Base-by-base conservation (phyloP, 2,888 invertebrate genomes). In the Yponomeuta evonymella region DNA sequence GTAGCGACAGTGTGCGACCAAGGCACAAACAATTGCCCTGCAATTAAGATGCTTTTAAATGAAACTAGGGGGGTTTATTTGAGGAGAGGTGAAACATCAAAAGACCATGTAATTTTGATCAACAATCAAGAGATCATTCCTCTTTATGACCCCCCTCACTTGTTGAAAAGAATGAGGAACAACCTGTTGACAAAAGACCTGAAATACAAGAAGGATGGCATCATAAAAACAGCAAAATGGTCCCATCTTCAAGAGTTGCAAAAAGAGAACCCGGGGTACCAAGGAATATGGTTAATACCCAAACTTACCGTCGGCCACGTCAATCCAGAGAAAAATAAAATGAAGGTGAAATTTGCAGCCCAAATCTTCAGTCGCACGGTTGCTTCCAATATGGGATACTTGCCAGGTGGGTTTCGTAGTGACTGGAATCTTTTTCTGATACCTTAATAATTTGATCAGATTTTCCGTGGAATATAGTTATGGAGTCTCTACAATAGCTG, bases 1-100 rank as follows among this genome's bases (percentile, higher is more conserved):
- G 73, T 78, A 8, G 77, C 75, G 23, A 75, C 76, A 9, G 73
- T 78, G 1, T 78, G 77, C 71, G 75, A 78, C 64, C 77, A 80
- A 71, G 77, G 77, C n/a, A 71, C 78, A 10, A 75, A 75, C 48
- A 79, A 78, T 70, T 48, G 70, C 0, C 65, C 74, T 5, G 73
- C 74, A 10, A 70, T 77, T 1, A 78, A 77, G 71, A 66, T 71
- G 15, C 48, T 79, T 15, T 68, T 77, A 0, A 29, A 79, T 65
- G 76, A 79, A 67, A 73, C 76, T 48, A n/a, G 73, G 36, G 72
- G 69, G 8, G 67, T 36, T n/a, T 51, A 67, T 71, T 29, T 72
- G 73, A 71, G 71, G 70, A 71, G 29, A 73, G 10, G 72, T 11
- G 51, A 48, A 64, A 5, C 12, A 12, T 48, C 70, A 8, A 70